Evolutionary conservation across 2,888 invertebrate species (phyloP).

Genomic region (Stenichneumon culpator): DNA sequence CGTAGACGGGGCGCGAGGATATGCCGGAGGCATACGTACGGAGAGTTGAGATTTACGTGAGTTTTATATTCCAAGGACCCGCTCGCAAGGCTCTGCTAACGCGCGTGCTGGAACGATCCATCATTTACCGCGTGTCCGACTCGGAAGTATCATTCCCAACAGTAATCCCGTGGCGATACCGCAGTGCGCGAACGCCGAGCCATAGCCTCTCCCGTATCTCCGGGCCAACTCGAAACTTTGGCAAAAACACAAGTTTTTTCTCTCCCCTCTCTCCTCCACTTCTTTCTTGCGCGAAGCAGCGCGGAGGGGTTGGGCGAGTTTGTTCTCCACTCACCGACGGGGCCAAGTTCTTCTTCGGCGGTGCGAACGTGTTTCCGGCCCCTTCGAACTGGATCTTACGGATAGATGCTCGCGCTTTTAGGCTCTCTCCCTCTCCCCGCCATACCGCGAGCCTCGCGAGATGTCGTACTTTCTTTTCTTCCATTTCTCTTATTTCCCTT

Average conservation of each 20-base stretch:
- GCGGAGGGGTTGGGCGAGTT: conserved; percentile 14
- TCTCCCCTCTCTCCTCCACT: conserved; percentile 9
- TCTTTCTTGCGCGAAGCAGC: conserved; percentile 40
- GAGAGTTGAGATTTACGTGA: conserved; percentile 81
- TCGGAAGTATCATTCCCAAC: conserved; percentile 80
- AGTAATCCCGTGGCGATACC: conserved; percentile 79
- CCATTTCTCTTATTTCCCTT: conserved; percentile 23
- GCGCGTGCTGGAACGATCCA: conserved; percentile 78
- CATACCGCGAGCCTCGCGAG: neutral
- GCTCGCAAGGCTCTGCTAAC: conserved; percentile 58
- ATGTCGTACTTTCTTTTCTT: conserved; percentile 11
- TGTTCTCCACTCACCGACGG: conserved; percentile 36
- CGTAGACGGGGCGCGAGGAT: conserved; percentile 36
- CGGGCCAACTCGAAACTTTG: conserved; percentile 73
- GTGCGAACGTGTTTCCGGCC: conserved; percentile 44
- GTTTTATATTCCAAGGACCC: conserved; percentile 80
- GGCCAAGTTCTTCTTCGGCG: conserved; percentile 31
- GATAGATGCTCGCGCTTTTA: conserved; percentile 15
- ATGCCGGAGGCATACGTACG: conserved; percentile 51
- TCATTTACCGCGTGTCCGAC: conserved; percentile 83
- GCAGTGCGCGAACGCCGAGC: conserved; percentile 61
- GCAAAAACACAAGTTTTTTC: conserved; percentile 73
- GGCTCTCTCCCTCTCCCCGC: neutral
- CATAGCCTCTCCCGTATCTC: conserved; percentile 69
- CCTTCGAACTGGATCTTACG: conserved; percentile 52